phyloP scores from a whole-genome alignment of 1,140 invertebrate genomes.

The Caenorhabditis elegans region DNA sequence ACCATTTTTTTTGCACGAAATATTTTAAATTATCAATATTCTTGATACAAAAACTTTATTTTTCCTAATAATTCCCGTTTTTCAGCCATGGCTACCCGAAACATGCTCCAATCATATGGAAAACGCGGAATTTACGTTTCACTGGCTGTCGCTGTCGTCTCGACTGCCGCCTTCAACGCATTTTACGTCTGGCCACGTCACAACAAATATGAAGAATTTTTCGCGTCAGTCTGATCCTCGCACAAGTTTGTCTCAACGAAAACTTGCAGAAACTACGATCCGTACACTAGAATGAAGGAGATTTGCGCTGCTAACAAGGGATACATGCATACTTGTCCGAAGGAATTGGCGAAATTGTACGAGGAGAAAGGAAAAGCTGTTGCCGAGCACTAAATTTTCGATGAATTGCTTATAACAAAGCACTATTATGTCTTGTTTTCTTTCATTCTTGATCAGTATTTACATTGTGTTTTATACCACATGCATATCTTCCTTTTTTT shows the following conservation, averaged over 20 bases:
- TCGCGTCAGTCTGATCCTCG: constrained; percentile 40
- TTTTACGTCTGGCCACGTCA: constrained; percentile 57
- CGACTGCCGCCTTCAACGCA: constrained; percentile 46
- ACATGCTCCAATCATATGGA: constrained; percentile 7
- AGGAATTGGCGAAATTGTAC: constrained; percentile 41
- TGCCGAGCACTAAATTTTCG: constrained; percentile 5
- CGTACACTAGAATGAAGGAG: constrained; percentile 58
- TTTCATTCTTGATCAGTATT: too few relatives aligned
- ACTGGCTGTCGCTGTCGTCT: constrained; percentile 33
- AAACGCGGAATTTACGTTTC: constrained; percentile 47
- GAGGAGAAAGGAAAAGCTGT: constrained; percentile 58
- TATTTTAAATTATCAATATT: too few relatives aligned
- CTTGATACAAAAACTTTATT: too few relatives aligned
- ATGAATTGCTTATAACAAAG: too few relatives aligned
- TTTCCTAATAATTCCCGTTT: too few relatives aligned
- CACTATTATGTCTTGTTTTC: too few relatives aligned
- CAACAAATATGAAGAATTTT: constrained; percentile 55
- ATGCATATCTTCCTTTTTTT: too few relatives aligned
- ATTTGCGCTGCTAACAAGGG: constrained; percentile 58
- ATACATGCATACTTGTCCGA: constrained; percentile 59
- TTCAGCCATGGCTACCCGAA: too few relatives aligned
- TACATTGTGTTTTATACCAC: too few relatives aligned
- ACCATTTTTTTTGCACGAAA: too few relatives aligned
- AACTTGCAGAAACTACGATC: constrained; percentile 58
- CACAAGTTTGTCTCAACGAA: too few relatives aligned